Evolutionary conservation across 2,888 invertebrate species (phyloP), one percentile per base, ranked within the genome.

Genomic region (Augochlorella aurata): DNA sequence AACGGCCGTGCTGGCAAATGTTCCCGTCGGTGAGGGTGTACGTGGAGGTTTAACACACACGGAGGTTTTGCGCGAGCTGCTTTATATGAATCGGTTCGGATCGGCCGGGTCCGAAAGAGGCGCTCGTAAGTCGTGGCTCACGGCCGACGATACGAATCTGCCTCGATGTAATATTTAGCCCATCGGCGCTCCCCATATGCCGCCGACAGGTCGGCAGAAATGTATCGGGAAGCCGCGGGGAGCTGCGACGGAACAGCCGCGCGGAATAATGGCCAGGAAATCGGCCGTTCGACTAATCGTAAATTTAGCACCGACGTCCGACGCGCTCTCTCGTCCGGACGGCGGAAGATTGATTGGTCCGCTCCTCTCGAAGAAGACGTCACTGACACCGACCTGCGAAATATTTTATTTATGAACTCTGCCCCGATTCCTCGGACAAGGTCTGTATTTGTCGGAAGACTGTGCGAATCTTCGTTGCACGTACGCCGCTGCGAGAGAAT

Each of bases 151-250:
- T 88, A 90, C 85, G 88, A 88, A 91, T 91, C 88, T 89, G 86
- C 85, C 82, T 84, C 85, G 86, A 90, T 90, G 87, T 90, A 90
- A 90, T 89, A 85, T 90, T 90, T 88, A 90, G 90, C 88, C 88
- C 86, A 87, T 89, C 88, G 88, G 85, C 90, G 89, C 87, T 90
- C 85, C 89, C 90, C 90, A 87, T 90, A 88, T 89, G 89, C 88
- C 71, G 85, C 82, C 81, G 88, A 84, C 79, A 75, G 84, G 75
- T 29, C 72, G 68, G 81, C 84, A 85, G 85, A 90, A 85, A 88
- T 81, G 81, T 79, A 85, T 81, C 77, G 77, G 29, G 45, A 18
- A 69, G 7, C 58, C 44, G 44, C n/a, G 72, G 49, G 65, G 73
- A 73, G 49, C 49, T 16, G 54, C 66, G 49, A 45, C 47, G 66